Evolutionary conservation across 2,888 invertebrate genomes (phyloP).

Genomic region (Schrankia costaestrigalis): DNA sequence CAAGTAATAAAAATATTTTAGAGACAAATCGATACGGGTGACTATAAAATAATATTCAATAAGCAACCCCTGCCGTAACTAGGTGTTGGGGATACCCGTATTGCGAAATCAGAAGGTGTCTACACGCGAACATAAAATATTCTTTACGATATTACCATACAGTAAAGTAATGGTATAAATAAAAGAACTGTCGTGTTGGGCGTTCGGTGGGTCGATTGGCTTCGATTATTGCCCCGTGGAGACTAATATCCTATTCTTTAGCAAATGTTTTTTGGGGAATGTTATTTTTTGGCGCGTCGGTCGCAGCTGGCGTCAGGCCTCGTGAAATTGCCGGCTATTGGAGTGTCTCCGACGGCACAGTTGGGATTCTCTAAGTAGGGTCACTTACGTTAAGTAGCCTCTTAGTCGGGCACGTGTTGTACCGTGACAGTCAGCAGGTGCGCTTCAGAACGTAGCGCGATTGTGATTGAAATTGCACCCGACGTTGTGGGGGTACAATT

Average conservation of each 20-base stretch:
- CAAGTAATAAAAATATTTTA: too few species aligned
- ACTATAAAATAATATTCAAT: conserved; percentile 14
- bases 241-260: conserved; percentile 79
- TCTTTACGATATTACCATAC: conserved; percentile 64
- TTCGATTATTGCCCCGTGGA: conserved; percentile 78
- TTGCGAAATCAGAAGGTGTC: conserved; percentile 53
- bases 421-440: conserved; percentile 67
- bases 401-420: conserved; percentile 70
- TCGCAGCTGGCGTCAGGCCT: conserved; percentile 71
- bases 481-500: conserved; percentile 51
- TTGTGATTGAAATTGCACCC: conserved; percentile 72
- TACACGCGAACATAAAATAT: conserved; percentile 56
- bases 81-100: conserved; percentile 23
- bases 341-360: conserved; percentile 48
- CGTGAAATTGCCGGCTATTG: conserved; percentile 64
- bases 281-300: conserved; percentile 77
- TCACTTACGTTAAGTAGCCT: conserved; percentile 78
- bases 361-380: conserved; percentile 64
- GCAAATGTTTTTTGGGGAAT: conserved; percentile 74
- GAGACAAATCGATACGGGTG: too few species aligned
- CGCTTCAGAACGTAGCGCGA: conserved; percentile 46
- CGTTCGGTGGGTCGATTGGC: conserved; percentile 74
- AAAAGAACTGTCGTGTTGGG: conserved; percentile 66
- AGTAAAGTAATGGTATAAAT: conserved; percentile 65
- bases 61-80: conserved; percentile 18